These are phyloP conservation scores for Liolophura sinensis DNA, from an alignment of 1,140 invertebrate genomes.

Conservation along the genomic window DNA sequence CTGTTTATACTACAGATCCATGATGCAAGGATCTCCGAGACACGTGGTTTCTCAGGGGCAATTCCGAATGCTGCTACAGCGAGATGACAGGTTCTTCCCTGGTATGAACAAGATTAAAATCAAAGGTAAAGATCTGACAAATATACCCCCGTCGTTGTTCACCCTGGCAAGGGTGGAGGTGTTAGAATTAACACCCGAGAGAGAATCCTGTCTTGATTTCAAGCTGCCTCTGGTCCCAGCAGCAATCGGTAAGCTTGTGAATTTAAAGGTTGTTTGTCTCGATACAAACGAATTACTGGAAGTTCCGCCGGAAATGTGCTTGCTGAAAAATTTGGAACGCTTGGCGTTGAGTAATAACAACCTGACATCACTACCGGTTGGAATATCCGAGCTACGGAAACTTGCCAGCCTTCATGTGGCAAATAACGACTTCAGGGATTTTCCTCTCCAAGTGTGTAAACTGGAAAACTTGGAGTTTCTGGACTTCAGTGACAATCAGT, in stretches of 20 bases:
- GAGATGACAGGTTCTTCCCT: background rate
- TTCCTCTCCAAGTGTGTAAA: conserved; percentile 48
- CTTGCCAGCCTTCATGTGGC: conserved; percentile 54
- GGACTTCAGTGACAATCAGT: conserved; percentile 52
- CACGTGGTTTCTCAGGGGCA: too few species aligned
- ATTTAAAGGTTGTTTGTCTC: conserved; percentile 50
- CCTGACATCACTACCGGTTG: conserved; percentile 42
- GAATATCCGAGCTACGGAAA: conserved; percentile 44
- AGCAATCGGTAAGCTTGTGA: conserved; percentile 47
- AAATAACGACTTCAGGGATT: conserved; percentile 54
- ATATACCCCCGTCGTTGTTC: conserved; percentile 48
- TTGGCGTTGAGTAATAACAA: conserved; percentile 57
- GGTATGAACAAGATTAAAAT: conserved; percentile 55
- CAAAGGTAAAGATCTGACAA: conserved; percentile 43
- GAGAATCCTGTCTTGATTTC: conserved; percentile 54
- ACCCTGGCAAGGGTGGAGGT: conserved; percentile 53
- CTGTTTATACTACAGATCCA: too few species aligned
- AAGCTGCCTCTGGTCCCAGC: conserved; percentile 45
- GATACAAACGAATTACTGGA: conserved; percentile 56
- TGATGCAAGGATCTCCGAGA: too few species aligned
- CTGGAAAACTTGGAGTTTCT: conserved; percentile 50
- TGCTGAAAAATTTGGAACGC: conserved; percentile 51
- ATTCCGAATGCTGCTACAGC: too few species aligned
- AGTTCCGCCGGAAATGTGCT: conserved; percentile 48
- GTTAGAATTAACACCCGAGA: conserved; percentile 56